Percentiles rank a stretch among this genome's conserved stretches.
phyloP scores from a whole-genome alignment of 2,888 invertebrate species.

The Drosophila diplacantha region DNA sequence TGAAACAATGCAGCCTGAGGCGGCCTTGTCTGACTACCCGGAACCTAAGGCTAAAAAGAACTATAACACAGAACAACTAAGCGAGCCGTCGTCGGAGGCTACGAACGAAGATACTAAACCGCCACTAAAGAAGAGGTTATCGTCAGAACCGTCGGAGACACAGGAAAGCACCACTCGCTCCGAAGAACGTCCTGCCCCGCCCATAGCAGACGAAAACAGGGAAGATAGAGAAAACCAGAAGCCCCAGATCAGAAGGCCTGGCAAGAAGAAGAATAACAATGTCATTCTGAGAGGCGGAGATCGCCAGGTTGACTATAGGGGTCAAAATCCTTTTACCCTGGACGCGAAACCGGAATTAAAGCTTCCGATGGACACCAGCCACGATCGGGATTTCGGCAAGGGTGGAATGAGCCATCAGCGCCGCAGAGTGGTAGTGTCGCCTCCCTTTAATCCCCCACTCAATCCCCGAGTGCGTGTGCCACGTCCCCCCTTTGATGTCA shows the following conservation, averaged over 20 bases:
- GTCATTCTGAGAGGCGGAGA: slow-evolving; percentile 13
- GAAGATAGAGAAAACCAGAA: background rate
- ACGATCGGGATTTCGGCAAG: background rate
- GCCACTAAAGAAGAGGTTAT: background rate
- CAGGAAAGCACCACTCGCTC: background rate
- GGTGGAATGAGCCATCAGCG: slow-evolving; percentile 4
- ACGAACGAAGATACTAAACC: background rate
- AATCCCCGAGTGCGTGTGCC: slow-evolving; percentile 59
- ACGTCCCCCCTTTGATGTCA: slow-evolving; percentile 57
- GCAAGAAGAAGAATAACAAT: background rate
- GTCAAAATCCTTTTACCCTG: slow-evolving; percentile 31
- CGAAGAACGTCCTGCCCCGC: background rate
- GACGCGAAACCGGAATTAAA: background rate
- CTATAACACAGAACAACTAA: background rate
- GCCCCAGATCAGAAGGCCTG: background rate
- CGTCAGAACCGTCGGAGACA: background rate
- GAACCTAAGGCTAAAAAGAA: background rate
- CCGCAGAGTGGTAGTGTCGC: slow-evolving; percentile 22
- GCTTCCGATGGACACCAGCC: background rate
- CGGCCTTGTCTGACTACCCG: background rate
- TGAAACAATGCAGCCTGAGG: background rate
- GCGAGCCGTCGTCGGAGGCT: background rate
- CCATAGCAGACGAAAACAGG: background rate
- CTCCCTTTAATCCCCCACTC: slow-evolving; percentile 50
- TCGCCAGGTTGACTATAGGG: slow-evolving; percentile 27